Evolutionary conservation across 2,888 invertebrate genomes (phyloP), one percentile per base, ranked within the genome.

Genomic region (Spisula subtruncata): DNA sequence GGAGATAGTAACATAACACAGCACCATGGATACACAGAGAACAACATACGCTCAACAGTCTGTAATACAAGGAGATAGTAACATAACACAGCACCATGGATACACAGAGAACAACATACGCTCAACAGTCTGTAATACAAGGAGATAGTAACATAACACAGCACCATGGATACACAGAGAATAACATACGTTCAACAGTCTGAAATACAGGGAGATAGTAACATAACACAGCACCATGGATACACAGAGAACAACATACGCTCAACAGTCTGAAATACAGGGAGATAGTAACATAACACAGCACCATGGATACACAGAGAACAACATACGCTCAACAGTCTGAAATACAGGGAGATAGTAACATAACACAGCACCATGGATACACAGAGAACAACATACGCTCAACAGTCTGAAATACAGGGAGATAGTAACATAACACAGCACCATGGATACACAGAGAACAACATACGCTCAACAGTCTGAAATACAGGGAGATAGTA

Each of bases 1-100:
- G n/a, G n/a, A n/a, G n/a, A n/a, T n/a, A 95, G 89, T 18, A 95
- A 91, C 8, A 94, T 92, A 0, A 94, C 92, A 82, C 94, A 95
- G 56, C 94, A 81, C 75, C 93, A 93, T 14, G 96, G 96, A 85
- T 95, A 96, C 4, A 93, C 83, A 1, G 94, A 93, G 82, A 96
- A 96, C 89, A 96, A 87, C 75, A 95, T 54, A 89, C 93, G 93
- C 90, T 96, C 96, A 46, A 95, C 92, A 18, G 93, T 90, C n/a
- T n/a, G n/a, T n/a, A n/a, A n/a, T n/a, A n/a, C n/a, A n/a, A n/a
- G n/a, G n/a, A n/a, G n/a, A n/a, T n/a, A 95, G 89, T 18, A 95
- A 91, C 8, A 94, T 92, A 0, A 94, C 92, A 82, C 94, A 95
- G 56, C 94, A 81, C 75, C 93, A 93, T 14, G 96, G 96, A 85